Evolutionary conservation across 1,140 invertebrate genomes (phyloP), one percentile per base, ranked within the genome.

Genomic region (Camponotus vicinus): DNA sequence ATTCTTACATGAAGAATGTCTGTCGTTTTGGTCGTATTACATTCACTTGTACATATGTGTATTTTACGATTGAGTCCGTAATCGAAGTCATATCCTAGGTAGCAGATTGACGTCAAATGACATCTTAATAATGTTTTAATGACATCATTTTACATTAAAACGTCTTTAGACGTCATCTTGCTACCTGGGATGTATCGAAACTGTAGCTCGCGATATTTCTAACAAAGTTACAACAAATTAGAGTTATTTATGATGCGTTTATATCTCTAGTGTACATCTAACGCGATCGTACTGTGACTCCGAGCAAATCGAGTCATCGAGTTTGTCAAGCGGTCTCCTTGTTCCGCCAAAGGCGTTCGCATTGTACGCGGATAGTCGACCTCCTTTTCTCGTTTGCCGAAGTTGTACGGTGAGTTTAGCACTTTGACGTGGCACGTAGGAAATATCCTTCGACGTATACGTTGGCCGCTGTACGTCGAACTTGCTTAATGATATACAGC

Each of bases 241-340:
- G 59, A 71, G 71, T 27, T 64, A 52, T 84, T 37, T 52, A 27
- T 11, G 55, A 40, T 8, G 3, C 52, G n/a, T 37, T 67, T 73
- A 42, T 71, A 63, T 63, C 67, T 70, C 27, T 71, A 73, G 59
- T 49, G 73, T 66, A 67, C 27, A 27, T 88, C 80, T 89, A 80
- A 70, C 57, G 57, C 67, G 73, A 87, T 85, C 86, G 80, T 85
- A 63, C 49, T 71, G 64, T 55, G 67, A 52, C 70, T 86, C 69
- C 61, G 45, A 80, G 76, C 55, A 89, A 89, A 89, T 88, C 69
- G 80, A 45, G 76, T 89, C 86, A 82, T 88, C 86, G 88, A 89
- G 88, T 78, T 82, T 75, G 79, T 77, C 78, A 70, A 67, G 63
- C 61, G 69, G 76, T 70, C 85, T 86, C 82, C 83, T 85, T 89